Percentiles rank a stretch among this genome's conserved stretches.
Evolutionary conservation across 2,113 vertebrate genomes (phyloP).

Genomic region (Bungarus multicinctus): DNA sequence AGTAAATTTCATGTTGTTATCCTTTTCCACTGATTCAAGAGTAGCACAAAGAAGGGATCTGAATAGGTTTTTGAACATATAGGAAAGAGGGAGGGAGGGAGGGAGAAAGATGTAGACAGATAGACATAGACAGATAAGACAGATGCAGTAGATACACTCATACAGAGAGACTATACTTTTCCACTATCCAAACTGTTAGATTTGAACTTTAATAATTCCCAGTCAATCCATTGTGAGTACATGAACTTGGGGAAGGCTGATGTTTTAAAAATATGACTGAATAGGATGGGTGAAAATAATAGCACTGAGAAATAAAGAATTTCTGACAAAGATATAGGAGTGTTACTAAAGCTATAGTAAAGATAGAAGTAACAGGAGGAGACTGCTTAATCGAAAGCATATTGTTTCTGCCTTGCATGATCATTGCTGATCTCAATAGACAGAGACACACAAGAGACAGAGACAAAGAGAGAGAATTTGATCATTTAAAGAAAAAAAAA

Average conservation of each 20-base stretch:
- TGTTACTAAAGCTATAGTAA: not conserved
- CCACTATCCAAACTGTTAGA: not conserved
- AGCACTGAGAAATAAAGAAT: not conserved
- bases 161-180: not conserved
- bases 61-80: not conserved
- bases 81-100: not conserved
- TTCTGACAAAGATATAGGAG: not conserved
- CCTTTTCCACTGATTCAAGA: not conserved
- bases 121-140: too few relatives aligned
- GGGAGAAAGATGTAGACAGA: too few relatives aligned
- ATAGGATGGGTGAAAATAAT: not conserved
- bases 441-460: not conserved
- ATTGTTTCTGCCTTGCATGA: not conserved
- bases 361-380: not conserved
- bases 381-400: not conserved
- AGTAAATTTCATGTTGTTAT: not conserved
- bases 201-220: not conserved
- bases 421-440: not conserved
- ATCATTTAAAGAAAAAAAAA: not conserved
- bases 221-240: not conserved
- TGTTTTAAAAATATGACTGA: not conserved
- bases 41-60: not conserved
- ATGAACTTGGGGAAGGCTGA: not conserved
- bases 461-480: not conserved
- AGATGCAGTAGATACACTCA: too few relatives aligned